A percentile compares a stretch with the other conserved stretches of the same genome.
Evolutionary conservation across 2,888 invertebrate genomes (phyloP).

Genomic region (Drosophila nigricruria): DNA sequence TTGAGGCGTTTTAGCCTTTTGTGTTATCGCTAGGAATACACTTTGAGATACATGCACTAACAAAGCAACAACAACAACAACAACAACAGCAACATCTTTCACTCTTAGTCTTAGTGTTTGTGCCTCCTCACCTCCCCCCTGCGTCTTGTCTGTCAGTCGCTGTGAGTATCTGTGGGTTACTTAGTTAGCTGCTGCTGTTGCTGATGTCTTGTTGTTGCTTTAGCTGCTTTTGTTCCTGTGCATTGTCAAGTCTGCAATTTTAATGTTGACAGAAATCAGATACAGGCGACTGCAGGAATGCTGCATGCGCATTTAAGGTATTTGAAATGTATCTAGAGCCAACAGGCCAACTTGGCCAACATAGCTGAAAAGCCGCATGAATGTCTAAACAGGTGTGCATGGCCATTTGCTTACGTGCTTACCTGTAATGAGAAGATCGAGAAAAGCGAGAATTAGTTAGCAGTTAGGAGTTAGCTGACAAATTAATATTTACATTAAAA

Average conservation of each 20-base stretch:
- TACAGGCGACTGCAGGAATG: slow-evolving; percentile 73
- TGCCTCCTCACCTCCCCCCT: background rate
- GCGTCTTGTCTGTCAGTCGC: slow-evolving; percentile 53
- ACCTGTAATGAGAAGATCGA: slow-evolving; percentile 66
- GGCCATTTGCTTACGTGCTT: slow-evolving; percentile 71
- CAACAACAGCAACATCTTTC: slow-evolving; percentile 8
- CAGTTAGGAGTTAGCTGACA: slow-evolving; percentile 29
- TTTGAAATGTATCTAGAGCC: slow-evolving; percentile 69
- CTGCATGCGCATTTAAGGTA: slow-evolving; percentile 80
- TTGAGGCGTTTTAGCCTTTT: slow-evolving; percentile 78
- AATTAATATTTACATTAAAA: slow-evolving; percentile 25
- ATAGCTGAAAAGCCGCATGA: slow-evolving; percentile 25
- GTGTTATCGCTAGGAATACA: slow-evolving; percentile 74
- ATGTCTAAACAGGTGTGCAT: slow-evolving; percentile 44
- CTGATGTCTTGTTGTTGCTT: slow-evolving; percentile 14
- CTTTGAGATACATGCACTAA: slow-evolving; percentile 67
- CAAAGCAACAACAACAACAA: slow-evolving; percentile 41
- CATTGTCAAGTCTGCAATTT: slow-evolving; percentile 80
- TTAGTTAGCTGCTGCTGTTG: slow-evolving; percentile 63
- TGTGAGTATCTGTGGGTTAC: slow-evolving; percentile 74
- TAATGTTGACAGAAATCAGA: slow-evolving; percentile 82
- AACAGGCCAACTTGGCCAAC: slow-evolving; percentile 25
- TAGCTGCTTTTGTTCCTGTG: slow-evolving; percentile 45
- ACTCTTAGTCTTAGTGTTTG: slow-evolving; percentile 20
- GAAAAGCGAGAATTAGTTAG: slow-evolving; percentile 59